Base-by-base conservation (phyloP, 2,888 invertebrate species). In the Chouioia cunea region DNA sequence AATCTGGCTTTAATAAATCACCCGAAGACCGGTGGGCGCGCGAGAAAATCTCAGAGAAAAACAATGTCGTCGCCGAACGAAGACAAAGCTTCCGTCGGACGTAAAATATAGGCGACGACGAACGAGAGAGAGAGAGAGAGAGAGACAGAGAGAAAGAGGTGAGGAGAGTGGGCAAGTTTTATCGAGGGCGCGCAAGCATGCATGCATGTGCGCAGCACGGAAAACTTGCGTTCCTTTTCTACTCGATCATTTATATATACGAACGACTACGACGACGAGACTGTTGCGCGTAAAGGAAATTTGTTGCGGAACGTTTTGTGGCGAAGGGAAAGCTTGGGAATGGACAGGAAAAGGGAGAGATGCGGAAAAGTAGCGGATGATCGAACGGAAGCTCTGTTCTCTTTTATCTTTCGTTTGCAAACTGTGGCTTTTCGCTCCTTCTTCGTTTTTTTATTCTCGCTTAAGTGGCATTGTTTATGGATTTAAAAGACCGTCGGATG, bases 41-140 rank as follows among this genome's bases (percentile, higher is more conserved):
- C 60, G 43, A 48, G 57, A 58, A 67, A 60, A 70, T 70, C 70
- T 73, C 70, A 4, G 73, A 71, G 73, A 65, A 73, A 73, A 73
- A 73, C 70, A 73, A 73, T 73, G 73, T 73, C 73, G 70, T 57
- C 48, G 23, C 62, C 69, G 70, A 70, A 73, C 67, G 70, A 73
- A 73, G 70, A 73, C 73, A 73, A 73, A 73, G 73, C 73, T 70
- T 73, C 70, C 70, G 70, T 67, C 68, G 67, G 50, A 20, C 62
- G 68, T 66, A 47, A 73, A 73, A 70, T 70, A 73, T 73, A 59
- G 69, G 22, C 43, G 52, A 44, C 18, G 50, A 12, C 22, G 16
- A 6, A 27, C 15, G 14, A 15, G 53, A 18, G 10, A 18, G 54
- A 4, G 15, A 48, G 50, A 4, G 15, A 52, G 8, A n/a, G n/a